Conservation (phyloP, 1,140 invertebrate species). For the Procambarus clarkii region DNA sequence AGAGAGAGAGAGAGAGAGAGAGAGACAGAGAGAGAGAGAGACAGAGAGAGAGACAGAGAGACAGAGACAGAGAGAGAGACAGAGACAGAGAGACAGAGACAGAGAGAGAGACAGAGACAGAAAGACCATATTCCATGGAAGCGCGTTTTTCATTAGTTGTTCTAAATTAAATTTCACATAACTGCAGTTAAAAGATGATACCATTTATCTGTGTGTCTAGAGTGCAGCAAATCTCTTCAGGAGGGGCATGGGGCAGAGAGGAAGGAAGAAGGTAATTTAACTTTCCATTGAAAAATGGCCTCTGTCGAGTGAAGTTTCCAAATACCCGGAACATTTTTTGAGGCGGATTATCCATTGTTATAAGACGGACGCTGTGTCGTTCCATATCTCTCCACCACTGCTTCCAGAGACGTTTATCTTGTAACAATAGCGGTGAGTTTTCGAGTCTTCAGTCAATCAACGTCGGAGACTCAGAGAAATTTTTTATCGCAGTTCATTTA, state of each 20-base stretch:
- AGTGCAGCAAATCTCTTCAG: neutral
- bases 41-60: constrained; percentile 32
- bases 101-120: neutral
- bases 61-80: constrained; percentile 24
- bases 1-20: constrained; percentile 25
- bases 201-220: neutral
- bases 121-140: neutral
- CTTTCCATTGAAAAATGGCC: neutral
- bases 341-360: neutral
- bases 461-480: too few species aligned
- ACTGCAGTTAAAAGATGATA: neutral
- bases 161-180: too few species aligned
- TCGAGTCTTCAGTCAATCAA: too few species aligned
- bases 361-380: neutral
- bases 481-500: too few species aligned
- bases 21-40: constrained; percentile 6
- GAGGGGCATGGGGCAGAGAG: too few species aligned
- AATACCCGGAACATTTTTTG: neutral
- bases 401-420: too few species aligned
- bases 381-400: neutral
- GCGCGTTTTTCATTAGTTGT: too few species aligned
- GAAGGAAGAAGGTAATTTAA: neutral
- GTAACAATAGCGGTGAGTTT: too few species aligned
- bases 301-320: neutral
- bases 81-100: constrained; percentile 36